Base-by-base conservation (phyloP, 2,888 invertebrate genomes). In the Rhagonycha lutea region DNA sequence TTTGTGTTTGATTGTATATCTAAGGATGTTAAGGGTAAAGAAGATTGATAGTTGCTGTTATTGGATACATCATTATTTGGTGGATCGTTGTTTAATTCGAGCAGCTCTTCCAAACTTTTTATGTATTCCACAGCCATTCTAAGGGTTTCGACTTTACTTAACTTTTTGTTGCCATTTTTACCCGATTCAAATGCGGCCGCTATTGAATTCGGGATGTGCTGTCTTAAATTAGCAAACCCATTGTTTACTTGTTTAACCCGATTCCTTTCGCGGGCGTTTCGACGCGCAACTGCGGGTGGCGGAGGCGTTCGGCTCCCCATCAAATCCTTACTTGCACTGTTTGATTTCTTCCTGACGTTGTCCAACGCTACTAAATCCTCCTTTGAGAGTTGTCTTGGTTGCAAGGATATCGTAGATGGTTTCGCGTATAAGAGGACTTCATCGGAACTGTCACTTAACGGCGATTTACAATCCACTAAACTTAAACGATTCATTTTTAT, bases 101-200 rank as follows among this genome's bases (percentile, higher is more conserved):
- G 86, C 61, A 96, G 86, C 82, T 91, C 91, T 86, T 96, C 95
- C 70, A 97, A 88, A 79, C 94, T 95, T 79, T 94, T 89, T 79
- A 97, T 97, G 84, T 97, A 97, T 84, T 96, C 96, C 0, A 97
- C 96, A 8, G 96, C 97, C 93, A 96, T 96, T 68, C 95, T 90
- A 62, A 97, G 87, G 0, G 97, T 97, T 88, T 97, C 97, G 3
- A 96, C 96, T 89, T 96, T 96, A 83, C 95, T 95, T 5, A 95
- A 88, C 84, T 96, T 96, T 84, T 95, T 96, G 81, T 91, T 92
- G 0, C 91, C 89, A 24, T 94, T 93, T 79, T 92, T 88, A 14
- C 92, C 92, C 62, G 92, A 85, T 78, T 88, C 93, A 78, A 92
- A 94, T 0, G 91, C 91, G 70, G 92, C 90, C 0, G 95, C 94